These are phyloP conservation scores for Penaeus japonicus DNA, from an alignment of 1,140 invertebrate species.

Conservation along the genomic window DNA sequence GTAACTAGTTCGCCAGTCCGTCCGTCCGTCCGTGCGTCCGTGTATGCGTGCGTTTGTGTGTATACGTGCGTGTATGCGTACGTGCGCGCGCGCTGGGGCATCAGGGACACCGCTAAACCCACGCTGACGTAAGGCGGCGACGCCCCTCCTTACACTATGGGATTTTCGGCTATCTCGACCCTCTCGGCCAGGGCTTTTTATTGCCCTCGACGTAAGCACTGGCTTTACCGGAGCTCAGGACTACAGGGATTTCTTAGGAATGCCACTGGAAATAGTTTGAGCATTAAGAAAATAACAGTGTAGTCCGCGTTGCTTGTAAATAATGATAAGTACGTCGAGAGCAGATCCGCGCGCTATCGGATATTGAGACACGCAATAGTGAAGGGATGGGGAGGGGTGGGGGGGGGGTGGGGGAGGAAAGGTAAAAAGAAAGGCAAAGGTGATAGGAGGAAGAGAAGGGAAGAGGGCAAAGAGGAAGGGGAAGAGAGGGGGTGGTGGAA, in stretches of 20 bases:
- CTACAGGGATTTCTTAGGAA: constrained; percentile 45
- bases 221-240: constrained; percentile 6
- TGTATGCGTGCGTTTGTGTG: neutral
- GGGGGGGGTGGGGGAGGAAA: neutral
- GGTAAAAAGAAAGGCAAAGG: neutral
- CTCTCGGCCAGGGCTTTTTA: neutral
- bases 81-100: no score
- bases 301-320: constrained; percentile 41
- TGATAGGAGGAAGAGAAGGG: neutral
- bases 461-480: neutral
- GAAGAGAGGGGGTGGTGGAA: neutral
- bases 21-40: neutral
- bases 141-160: no score
- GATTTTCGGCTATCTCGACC: no score
- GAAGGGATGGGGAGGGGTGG: neutral
- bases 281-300: constrained; percentile 45
- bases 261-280: constrained; percentile 34
- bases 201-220: neutral
- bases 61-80: neutral
- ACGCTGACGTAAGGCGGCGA: no score
- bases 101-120: no score
- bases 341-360: constrained; percentile 25
- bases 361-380: constrained; percentile 23
- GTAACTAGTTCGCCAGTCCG: constrained; percentile 37
- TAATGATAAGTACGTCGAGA: constrained; percentile 49